Percentiles rank a stretch among this genome's conserved stretches.
phyloP scores from a whole-genome alignment of 2,113 vertebrate genomes.

The Heterotilapia buettikoferi region DNA sequence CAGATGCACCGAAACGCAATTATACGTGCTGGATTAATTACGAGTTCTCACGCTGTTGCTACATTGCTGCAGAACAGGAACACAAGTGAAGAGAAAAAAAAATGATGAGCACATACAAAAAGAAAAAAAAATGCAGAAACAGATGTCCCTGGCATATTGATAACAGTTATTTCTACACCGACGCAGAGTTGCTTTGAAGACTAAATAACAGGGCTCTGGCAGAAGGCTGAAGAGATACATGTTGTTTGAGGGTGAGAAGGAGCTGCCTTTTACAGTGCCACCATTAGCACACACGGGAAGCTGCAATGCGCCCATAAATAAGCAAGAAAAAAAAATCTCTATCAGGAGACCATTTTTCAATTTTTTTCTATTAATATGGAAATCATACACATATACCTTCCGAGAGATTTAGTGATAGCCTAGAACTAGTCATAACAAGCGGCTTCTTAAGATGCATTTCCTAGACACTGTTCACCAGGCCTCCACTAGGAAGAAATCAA shows the following conservation, averaged over 20 bases:
- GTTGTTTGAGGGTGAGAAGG: background rate
- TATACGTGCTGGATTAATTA: constrained; percentile 55
- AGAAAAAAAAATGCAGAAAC: background rate
- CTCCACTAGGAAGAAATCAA: background rate
- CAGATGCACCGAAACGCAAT: constrained; percentile 50
- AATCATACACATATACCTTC: background rate
- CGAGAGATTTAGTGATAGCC: background rate
- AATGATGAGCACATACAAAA: background rate
- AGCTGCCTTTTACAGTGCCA: background rate
- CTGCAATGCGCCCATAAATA: background rate
- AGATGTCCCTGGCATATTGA: constrained; percentile 51
- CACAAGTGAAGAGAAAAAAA: background rate
- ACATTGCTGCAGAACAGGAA: background rate
- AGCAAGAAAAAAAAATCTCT: background rate
- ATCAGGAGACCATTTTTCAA: background rate
- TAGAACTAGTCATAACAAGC: background rate
- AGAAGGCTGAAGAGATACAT: constrained; percentile 7
- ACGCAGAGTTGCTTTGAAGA: constrained; percentile 37
- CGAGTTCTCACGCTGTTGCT: constrained; percentile 12
- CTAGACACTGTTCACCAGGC: background rate
- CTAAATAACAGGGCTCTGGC: constrained; percentile 35
- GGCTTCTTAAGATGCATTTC: background rate
- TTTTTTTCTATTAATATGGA: constrained; percentile 16
- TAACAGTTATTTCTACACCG: constrained; percentile 44
- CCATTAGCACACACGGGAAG: background rate